A percentile compares a stretch with the other conserved stretches of the same genome.
Conservation (phyloP, 2,797 vertebrate species). For the Erithacus rubecula region DNA sequence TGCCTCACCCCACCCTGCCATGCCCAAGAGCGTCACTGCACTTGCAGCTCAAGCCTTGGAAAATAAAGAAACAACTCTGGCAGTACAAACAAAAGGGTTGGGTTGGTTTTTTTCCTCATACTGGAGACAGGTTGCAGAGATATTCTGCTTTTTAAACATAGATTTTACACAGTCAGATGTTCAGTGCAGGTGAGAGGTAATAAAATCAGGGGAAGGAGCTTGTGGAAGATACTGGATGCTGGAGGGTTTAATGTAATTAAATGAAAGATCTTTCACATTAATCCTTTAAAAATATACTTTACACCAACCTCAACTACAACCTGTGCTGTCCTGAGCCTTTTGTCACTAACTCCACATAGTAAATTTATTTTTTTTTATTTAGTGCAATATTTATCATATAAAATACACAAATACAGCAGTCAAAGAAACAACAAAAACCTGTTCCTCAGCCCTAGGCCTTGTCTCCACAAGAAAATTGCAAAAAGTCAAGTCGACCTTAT, state of each 20-base stretch:
- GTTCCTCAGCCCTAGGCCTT: conserved; percentile 2
- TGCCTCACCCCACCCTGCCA: conserved; percentile 62
- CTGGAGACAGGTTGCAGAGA: background rate
- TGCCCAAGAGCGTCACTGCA: conserved; percentile 54
- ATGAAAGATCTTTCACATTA: background rate
- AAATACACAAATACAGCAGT: background rate
- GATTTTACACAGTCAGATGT: background rate
- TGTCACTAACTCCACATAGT: background rate
- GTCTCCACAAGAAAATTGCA: background rate
- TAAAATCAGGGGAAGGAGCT: background rate
- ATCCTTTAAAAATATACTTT: background rate
- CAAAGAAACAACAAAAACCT: conserved; percentile 15
- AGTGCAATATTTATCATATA: background rate
- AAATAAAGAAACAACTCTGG: conserved; percentile 24
- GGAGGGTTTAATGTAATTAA: background rate
- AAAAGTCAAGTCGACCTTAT: background rate
- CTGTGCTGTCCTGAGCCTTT: background rate
- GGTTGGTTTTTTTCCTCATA: background rate
- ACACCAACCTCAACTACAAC: background rate
- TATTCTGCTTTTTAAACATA: background rate
- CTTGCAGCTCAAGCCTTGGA: conserved; percentile 52
- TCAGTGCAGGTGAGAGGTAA: background rate
- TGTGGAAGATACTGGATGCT: background rate
- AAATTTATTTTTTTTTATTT: background rate
- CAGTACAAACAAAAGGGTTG: background rate